These are phyloP conservation scores for Amniataba percoides DNA, from an alignment of 2,797 vertebrate genomes.

Conservation along the genomic window DNA sequence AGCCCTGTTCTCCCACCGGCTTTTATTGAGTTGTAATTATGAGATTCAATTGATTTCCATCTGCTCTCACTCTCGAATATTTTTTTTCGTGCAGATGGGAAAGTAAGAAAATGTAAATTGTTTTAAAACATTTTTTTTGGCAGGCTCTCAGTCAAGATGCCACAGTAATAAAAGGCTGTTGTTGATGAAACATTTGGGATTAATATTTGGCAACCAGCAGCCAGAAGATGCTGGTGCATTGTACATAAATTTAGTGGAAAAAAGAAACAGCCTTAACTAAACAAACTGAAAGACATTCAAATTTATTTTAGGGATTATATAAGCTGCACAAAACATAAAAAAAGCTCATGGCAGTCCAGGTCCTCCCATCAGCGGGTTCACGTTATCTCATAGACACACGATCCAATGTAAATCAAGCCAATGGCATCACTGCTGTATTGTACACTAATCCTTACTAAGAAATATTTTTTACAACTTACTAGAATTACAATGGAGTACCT, in stretches of 20 bases:
- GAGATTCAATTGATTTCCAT: slow-evolving; percentile 69
- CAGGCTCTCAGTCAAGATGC: slow-evolving; percentile 46
- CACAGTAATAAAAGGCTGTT: slow-evolving; percentile 48
- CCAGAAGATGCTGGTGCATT: slow-evolving; percentile 22
- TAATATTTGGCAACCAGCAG: slow-evolving; percentile 32
- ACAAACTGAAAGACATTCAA: slow-evolving; percentile 37
- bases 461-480: slow-evolving; percentile 72
- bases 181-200: slow-evolving; percentile 25
- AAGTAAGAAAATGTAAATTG: slow-evolving; percentile 50
- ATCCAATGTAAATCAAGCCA: slow-evolving; percentile 66
- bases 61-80: slow-evolving; percentile 54
- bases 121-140: slow-evolving; percentile 42
- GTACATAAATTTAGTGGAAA: slow-evolving; percentile 32
- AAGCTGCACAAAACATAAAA: slow-evolving; percentile 23
- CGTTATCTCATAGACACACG: slow-evolving; percentile 51
- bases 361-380: slow-evolving; percentile 32
- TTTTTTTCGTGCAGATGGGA: slow-evolving; percentile 35
- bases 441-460: slow-evolving; percentile 76
- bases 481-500: slow-evolving; percentile 61
- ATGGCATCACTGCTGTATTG: slow-evolving; percentile 65
- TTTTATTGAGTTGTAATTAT: slow-evolving; percentile 72
- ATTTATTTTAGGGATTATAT: slow-evolving; percentile 32
- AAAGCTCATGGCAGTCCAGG: slow-evolving; percentile 13
- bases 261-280: slow-evolving; percentile 56
- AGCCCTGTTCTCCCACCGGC: slow-evolving; percentile 47